Evolutionary conservation across 2,797 vertebrate species (phyloP).

Genomic region (Graptemys geographica): DNA sequence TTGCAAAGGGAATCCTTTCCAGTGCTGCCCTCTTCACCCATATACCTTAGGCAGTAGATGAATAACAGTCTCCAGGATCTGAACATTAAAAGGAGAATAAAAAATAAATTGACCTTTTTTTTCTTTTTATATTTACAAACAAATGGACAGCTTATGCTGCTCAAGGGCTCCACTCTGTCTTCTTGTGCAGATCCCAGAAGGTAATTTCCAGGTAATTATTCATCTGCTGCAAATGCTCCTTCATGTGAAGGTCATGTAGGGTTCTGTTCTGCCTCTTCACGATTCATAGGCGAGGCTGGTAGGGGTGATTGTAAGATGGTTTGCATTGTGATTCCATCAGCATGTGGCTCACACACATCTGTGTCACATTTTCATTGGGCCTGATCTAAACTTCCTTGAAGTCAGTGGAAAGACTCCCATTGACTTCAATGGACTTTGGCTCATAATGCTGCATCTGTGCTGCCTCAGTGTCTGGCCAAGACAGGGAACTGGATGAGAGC

Average conservation of each 20-base stretch:
- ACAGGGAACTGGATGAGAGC: accelerated
- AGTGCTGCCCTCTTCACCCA: conserved; percentile 25
- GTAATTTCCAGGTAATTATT: conserved; percentile 24
- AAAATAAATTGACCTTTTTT: conserved; percentile 33
- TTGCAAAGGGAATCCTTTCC: conserved; percentile 26
- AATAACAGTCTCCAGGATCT: conserved; percentile 41
- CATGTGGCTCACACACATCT: background rate
- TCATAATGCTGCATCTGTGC: background rate
- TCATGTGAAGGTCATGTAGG: background rate
- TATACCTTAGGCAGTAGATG: background rate
- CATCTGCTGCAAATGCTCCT: background rate
- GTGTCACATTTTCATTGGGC: background rate
- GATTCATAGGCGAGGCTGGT: accelerated
- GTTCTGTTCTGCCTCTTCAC: background rate
- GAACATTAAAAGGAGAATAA: background rate
- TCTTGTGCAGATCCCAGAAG: background rate
- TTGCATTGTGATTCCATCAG: background rate
- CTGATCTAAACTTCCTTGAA: background rate
- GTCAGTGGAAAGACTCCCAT: background rate
- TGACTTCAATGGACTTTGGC: background rate
- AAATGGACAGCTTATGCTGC: background rate
- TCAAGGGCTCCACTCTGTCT: background rate
- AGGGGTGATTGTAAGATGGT: background rate
- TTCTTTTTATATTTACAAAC: conserved; percentile 17
- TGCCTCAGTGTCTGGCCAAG: background rate